Percentiles rank a stretch among this genome's conserved stretches.
Evolutionary conservation across 2,888 invertebrate species (phyloP).

Genomic region (Apantesis nais): DNA sequence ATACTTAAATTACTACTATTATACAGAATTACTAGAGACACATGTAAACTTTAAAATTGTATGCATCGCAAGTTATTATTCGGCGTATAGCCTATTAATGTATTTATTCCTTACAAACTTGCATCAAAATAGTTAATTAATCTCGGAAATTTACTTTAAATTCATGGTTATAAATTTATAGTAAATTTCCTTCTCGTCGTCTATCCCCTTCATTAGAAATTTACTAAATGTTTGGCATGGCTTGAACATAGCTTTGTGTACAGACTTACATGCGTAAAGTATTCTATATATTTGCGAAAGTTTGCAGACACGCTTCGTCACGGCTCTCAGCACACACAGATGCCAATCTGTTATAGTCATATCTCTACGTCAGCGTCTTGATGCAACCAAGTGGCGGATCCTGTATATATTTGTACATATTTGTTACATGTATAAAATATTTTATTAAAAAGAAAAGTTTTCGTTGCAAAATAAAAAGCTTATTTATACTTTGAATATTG

Average conservation of each 20-base stretch:
- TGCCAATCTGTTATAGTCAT: conserved; percentile 72
- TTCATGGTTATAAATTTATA: too few relatives aligned
- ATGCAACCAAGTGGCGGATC: conserved; percentile 59
- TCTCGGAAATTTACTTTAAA: not conserved
- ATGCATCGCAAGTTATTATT: not conserved
- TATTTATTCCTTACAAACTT: not conserved
- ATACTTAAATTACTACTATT: not conserved
- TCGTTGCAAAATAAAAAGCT: not conserved
- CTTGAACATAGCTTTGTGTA: conserved; percentile 35
- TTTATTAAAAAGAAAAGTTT: not conserved
- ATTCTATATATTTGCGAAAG: conserved; percentile 71
- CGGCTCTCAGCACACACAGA: conserved; percentile 65
- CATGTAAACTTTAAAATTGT: too few relatives aligned
- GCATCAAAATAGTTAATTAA: not conserved
- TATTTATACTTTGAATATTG: not conserved
- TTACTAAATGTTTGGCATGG: conserved; percentile 33
- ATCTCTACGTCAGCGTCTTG: conserved; percentile 67
- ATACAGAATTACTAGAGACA: too few relatives aligned
- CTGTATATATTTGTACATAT: conserved; percentile 25
- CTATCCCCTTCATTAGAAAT: conserved; percentile 38
- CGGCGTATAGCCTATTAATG: not conserved
- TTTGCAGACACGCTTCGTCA: conserved; percentile 71
- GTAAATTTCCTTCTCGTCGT: not conserved
- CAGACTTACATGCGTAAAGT: conserved; percentile 37
- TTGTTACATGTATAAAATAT: conserved; percentile 3